These are phyloP conservation scores for Leptinotarsa tumamoca DNA, from an alignment of 2,888 invertebrate species.

Conservation along the genomic window DNA sequence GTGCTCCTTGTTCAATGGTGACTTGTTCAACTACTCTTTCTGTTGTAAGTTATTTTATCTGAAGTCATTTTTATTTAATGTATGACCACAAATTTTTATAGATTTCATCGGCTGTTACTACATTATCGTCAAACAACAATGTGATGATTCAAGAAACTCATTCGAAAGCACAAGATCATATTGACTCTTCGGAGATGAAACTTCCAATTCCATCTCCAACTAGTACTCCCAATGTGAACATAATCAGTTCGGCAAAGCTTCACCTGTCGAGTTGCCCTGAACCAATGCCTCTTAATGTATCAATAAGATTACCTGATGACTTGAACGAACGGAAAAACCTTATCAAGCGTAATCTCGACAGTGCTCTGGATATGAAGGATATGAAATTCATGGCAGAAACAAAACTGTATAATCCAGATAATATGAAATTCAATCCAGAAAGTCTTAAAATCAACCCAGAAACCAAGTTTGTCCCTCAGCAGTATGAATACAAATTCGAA, in stretches of 20 bases:
- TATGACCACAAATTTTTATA: slow-evolving; percentile 1
- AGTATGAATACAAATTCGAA: slow-evolving; percentile 25
- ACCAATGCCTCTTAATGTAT: slow-evolving; percentile 63
- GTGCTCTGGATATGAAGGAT: slow-evolving; percentile 54
- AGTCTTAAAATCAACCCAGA: slow-evolving; percentile 34
- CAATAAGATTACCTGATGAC: slow-evolving; percentile 64
- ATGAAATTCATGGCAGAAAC: slow-evolving; percentile 42
- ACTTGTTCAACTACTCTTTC: slow-evolving; percentile 30
- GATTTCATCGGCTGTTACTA: slow-evolving; percentile 27
- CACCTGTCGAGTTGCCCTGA: slow-evolving; percentile 37
- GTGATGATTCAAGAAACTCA: slow-evolving; percentile 37
- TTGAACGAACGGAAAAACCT: slow-evolving; percentile 65
- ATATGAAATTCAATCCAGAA: slow-evolving; percentile 42
- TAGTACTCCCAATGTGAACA: slow-evolving; percentile 50
- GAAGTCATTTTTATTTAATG: background rate
- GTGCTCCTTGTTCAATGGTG: slow-evolving; percentile 44
- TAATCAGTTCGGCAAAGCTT: slow-evolving; percentile 32
- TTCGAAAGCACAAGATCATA: slow-evolving; percentile 34
- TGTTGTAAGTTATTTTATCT: slow-evolving; percentile 31
- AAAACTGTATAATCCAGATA: slow-evolving; percentile 49
- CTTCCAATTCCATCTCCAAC: slow-evolving; percentile 31
- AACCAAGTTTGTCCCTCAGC: slow-evolving; percentile 20
- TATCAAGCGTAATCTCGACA: slow-evolving; percentile 61
- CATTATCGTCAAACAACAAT: slow-evolving; percentile 35
- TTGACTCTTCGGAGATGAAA: slow-evolving; percentile 35